phyloP scores from a whole-genome alignment of 2,888 invertebrate species.

The Tachina lurida region DNA sequence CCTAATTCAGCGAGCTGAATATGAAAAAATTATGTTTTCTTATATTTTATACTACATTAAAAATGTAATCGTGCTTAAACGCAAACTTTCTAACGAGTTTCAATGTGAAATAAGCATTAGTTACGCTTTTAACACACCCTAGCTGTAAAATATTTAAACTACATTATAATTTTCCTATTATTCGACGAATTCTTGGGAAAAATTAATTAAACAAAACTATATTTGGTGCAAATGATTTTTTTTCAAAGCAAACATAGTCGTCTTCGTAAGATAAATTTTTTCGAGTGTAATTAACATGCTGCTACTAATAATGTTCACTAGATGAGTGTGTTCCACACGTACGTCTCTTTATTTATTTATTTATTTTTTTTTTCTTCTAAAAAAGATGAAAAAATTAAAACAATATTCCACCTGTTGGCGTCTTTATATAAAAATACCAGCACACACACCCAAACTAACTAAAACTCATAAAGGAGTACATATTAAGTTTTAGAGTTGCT shows the following conservation, averaged over 20 bases:
- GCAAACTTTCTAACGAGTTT: too few species aligned
- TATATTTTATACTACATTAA: too few species aligned
- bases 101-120: too few species aligned
- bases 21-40: background rate
- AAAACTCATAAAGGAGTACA: conserved; percentile 6
- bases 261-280: conserved; percentile 5
- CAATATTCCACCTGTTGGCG: conserved; percentile 70
- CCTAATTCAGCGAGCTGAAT: conserved; percentile 31
- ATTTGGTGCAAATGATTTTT: background rate
- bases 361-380: conserved; percentile 9
- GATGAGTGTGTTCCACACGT: conserved; percentile 52
- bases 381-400: conserved; percentile 42
- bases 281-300: conserved; percentile 38
- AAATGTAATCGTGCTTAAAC: too few species aligned
- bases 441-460: conserved; percentile 6
- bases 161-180: too few species aligned
- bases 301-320: conserved; percentile 23
- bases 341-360: conserved; percentile 10
- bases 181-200: too few species aligned
- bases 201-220: background rate
- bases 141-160: too few species aligned
- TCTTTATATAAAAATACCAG: conserved; percentile 26
- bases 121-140: too few species aligned
- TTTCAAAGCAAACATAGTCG: background rate
- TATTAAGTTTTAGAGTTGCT: conserved; percentile 32